These are phyloP conservation scores for Rhombomys opimus DNA, from an alignment of 2,113 vertebrate genomes.

Conservation along the genomic window DNA sequence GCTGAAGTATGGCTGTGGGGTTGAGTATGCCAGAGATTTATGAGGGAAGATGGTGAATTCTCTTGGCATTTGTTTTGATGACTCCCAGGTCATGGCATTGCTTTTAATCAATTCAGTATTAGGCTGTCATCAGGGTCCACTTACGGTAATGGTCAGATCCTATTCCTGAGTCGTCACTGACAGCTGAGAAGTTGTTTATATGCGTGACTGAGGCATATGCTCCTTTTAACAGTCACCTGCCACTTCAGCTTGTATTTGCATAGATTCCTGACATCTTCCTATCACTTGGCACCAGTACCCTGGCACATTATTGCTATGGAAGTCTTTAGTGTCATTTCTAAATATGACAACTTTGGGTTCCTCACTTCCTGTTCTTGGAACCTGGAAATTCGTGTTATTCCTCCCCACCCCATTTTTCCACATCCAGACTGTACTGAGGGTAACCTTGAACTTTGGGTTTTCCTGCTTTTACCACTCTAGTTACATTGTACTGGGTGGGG, in stretches of 20 bases:
- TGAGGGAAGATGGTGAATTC: background rate
- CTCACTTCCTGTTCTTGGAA: conserved; percentile 30
- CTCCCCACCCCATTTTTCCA: background rate
- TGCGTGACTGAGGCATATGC: conserved; percentile 70
- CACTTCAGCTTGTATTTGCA: conserved; percentile 69
- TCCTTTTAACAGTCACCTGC: conserved; percentile 69
- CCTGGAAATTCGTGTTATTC: background rate
- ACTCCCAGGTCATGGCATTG: conserved; percentile 26
- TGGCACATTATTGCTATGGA: conserved; percentile 53
- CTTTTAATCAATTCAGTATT: conserved; percentile 49
- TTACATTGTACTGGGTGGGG: background rate
- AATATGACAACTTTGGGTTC: conserved; percentile 19
- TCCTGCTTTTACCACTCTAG: background rate
- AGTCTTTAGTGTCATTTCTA: conserved; percentile 55
- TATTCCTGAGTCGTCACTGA: conserved; percentile 66
- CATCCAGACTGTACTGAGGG: background rate
- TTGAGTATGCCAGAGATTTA: background rate
- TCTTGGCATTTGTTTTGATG: conserved; percentile 36
- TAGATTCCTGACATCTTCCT: conserved; percentile 68
- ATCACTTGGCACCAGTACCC: conserved; percentile 70
- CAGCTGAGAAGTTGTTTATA: conserved; percentile 60
- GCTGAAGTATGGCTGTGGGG: background rate
- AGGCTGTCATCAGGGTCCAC: background rate
- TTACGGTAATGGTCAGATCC: conserved; percentile 14
- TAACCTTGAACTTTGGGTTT: background rate